Conservation (phyloP, 2,113 vertebrate genomes). For the Gallinago undulata region DNA sequence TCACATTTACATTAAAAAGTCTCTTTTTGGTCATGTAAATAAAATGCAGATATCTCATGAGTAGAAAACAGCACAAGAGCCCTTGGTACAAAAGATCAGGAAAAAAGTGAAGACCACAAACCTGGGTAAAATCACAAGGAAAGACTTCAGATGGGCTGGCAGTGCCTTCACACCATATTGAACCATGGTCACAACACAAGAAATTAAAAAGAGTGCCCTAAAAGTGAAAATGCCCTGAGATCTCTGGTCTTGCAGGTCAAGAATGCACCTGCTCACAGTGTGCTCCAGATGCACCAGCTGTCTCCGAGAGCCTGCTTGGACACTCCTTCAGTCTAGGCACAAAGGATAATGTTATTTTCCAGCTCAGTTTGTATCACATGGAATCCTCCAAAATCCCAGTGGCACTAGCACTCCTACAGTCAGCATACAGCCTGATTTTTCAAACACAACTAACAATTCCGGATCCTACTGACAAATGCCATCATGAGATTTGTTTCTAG, state of each 20-base stretch:
- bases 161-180: fast-evolving
- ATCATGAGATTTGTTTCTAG: neutral
- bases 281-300: neutral
- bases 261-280: neutral
- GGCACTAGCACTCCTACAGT: neutral
- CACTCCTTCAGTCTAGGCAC: neutral
- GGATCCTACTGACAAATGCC: neutral
- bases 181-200: neutral
- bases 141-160: neutral
- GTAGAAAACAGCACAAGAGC: neutral
- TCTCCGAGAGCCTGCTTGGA: neutral
- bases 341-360: neutral
- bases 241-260: neutral
- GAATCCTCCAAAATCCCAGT: neutral
- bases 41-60: neutral
- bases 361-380: neutral
- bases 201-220: neutral
- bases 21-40: neutral
- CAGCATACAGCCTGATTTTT: neutral
- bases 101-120: neutral
- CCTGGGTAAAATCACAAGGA: neutral
- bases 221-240: neutral
- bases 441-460: neutral
- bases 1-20: neutral
- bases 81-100: neutral